These are phyloP conservation scores for Lipotes vexillifer DNA, from an alignment of 2,113 vertebrate species.

Conservation along the genomic window DNA sequence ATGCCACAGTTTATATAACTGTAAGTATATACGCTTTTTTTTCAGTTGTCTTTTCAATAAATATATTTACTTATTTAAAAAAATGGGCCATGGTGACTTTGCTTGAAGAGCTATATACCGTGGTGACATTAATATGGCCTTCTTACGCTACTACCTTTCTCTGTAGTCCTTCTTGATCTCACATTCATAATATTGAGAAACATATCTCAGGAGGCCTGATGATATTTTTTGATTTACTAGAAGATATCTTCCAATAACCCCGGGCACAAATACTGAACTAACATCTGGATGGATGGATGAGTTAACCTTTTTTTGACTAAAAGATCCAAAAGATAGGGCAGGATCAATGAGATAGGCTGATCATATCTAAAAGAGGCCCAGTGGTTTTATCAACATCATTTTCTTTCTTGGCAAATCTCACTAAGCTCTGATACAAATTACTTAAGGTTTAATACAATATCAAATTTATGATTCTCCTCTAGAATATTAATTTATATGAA, in stretches of 20 bases:
- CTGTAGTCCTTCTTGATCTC: not conserved
- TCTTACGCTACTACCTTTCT: not conserved
- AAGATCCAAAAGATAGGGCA: not conserved
- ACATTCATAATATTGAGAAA: not conserved
- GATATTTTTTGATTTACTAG: not conserved
- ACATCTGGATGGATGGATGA: not conserved
- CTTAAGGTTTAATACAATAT: not conserved
- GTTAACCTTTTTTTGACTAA: not conserved
- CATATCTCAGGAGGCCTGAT: not conserved
- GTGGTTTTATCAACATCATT: not conserved
- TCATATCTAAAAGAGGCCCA: not conserved
- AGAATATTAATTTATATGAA: not conserved
- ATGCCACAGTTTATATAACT: not conserved
- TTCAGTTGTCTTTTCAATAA: not conserved
- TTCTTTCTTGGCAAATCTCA: not conserved
- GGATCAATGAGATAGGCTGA: not conserved
- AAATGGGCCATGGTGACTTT: not conserved
- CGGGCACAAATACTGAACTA: not conserved
- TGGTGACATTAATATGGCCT: rapidly evolving
- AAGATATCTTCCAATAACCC: not conserved
- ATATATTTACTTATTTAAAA: not conserved
- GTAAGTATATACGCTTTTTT: not conserved
- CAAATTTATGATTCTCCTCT: not conserved
- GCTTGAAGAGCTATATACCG: not conserved
- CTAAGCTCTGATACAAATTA: not conserved